phyloP scores from a whole-genome alignment of 1,140 invertebrate genomes.

The Nomia melanderi region DNA sequence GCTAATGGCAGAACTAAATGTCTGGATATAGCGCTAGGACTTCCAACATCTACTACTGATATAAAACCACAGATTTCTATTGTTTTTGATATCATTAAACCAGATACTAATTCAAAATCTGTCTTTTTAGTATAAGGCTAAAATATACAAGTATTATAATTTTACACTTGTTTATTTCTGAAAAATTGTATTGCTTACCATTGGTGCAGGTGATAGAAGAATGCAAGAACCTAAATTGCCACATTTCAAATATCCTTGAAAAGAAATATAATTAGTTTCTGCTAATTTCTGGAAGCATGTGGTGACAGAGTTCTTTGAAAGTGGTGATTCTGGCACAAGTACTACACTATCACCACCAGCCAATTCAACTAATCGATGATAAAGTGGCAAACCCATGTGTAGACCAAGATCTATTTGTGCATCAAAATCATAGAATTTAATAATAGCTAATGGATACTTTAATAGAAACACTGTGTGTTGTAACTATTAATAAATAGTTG shows the following conservation, averaged over 20 bases:
- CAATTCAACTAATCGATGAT: slow-evolving; percentile 82
- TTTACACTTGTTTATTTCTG: not conserved
- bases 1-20: slow-evolving; percentile 91
- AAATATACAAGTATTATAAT: slow-evolving; percentile 57
- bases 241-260: slow-evolving; percentile 88
- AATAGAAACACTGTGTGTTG: no score
- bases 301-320: slow-evolving; percentile 83
- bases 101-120: slow-evolving; percentile 85
- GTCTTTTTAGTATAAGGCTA: slow-evolving; percentile 84
- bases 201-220: slow-evolving; percentile 89
- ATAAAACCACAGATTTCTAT: slow-evolving; percentile 92
- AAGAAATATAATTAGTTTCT: slow-evolving; percentile 90
- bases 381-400: slow-evolving; percentile 69
- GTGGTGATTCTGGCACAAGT: slow-evolving; percentile 83
- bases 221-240: slow-evolving; percentile 89
- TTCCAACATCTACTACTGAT: slow-evolving; percentile 92
- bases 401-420: slow-evolving; percentile 69
- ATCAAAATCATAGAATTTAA: slow-evolving; percentile 23
- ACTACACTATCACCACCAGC: slow-evolving; percentile 85
- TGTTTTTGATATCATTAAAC: slow-evolving; percentile 84
- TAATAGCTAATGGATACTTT: no score
- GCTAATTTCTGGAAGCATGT: slow-evolving; percentile 87
- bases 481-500: not conserved
- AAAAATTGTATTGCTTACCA: slow-evolving; percentile 75
- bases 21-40: slow-evolving; percentile 94